phyloP scores from a whole-genome alignment of 1,140 invertebrate genomes.

The Plutomurus gul region DNA sequence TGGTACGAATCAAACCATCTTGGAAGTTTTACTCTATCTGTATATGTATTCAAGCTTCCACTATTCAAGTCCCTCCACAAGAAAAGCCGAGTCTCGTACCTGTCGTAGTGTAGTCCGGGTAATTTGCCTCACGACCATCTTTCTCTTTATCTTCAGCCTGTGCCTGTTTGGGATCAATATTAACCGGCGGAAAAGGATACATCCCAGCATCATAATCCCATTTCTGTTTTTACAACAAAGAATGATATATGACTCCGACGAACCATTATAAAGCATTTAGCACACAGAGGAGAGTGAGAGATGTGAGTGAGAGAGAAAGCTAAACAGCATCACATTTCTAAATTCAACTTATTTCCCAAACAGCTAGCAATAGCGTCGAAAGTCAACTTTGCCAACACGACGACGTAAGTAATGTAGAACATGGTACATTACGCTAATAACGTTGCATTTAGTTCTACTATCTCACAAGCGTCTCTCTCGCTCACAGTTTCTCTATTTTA shows the following conservation, averaged over 20 bases:
- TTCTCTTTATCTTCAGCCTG: background rate
- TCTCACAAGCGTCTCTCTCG: background rate
- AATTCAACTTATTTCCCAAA: background rate
- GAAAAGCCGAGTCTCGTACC: slow-evolving; percentile 40
- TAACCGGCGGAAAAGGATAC: slow-evolving; percentile 31
- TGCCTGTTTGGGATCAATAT: background rate
- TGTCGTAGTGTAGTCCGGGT: slow-evolving; percentile 29
- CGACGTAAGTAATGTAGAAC: slow-evolving; percentile 7
- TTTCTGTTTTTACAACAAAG: slow-evolving; percentile 39
- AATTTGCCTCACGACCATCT: slow-evolving; percentile 10
- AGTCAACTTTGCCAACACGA: background rate
- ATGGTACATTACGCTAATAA: background rate
- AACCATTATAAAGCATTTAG: slow-evolving; percentile 22
- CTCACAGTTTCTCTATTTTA: too few relatives aligned
- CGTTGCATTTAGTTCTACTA: background rate
- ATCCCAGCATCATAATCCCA: slow-evolving; percentile 49
- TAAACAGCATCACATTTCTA: background rate
- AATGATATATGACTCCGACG: background rate
- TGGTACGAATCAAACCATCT: too few relatives aligned
- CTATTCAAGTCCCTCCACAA: slow-evolving; percentile 21
- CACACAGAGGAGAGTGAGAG: background rate
- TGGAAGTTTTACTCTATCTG: too few relatives aligned
- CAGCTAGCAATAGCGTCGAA: background rate
- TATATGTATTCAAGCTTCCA: background rate
- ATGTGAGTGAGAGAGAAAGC: too few relatives aligned